Evolutionary conservation across 1,140 invertebrate genomes (phyloP), one percentile per base, ranked within the genome.

Genomic region (Cherax destructor): DNA sequence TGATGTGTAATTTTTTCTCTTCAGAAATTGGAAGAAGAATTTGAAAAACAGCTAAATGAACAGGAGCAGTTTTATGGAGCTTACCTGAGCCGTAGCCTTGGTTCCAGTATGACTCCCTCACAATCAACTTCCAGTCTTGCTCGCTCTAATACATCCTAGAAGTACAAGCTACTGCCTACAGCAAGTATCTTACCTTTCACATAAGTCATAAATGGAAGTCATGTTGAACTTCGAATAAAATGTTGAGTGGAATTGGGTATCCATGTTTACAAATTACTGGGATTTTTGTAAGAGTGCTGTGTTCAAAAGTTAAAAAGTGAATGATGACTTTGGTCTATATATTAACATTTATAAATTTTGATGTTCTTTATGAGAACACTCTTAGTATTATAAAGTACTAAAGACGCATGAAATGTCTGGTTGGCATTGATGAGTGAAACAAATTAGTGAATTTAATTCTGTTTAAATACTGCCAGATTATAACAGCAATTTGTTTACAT

Each of bases 11-110:
- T 77, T 83, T 77, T 91, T 92, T 49, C 84, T 92, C 87, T 95
- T 41, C 95, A 98, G 97, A 96, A 96, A 95, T 94, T 98, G 93
- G 97, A 98, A 95, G 97, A 98, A 94, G 97, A 97, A 93, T 98
- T 98, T 94, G 95, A 95, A 84, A 95, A 96, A 91, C 97, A 98
- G 94, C 94, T 97, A 91, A 97, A 97, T 93, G 97, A 98, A 93
- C 97, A 98, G 94, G 97, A 98, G 94, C 95, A 96, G 83, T 96
- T 98, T 93, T 98, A 96, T 93, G 95, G 95, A 79, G 92, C 91
- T 41, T 93, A 93, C 84, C 77, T 93, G 41, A 59, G 72, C 49
- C 59, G 91, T 30, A 65, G 91, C 21, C 72, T 83, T n/a, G 85
- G 79, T 69, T 86, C 85, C 41, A 76, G 24, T 69, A 21, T 90